Conservation (phyloP, 2,797 vertebrate genomes). For the Spea hammondii region DNA sequence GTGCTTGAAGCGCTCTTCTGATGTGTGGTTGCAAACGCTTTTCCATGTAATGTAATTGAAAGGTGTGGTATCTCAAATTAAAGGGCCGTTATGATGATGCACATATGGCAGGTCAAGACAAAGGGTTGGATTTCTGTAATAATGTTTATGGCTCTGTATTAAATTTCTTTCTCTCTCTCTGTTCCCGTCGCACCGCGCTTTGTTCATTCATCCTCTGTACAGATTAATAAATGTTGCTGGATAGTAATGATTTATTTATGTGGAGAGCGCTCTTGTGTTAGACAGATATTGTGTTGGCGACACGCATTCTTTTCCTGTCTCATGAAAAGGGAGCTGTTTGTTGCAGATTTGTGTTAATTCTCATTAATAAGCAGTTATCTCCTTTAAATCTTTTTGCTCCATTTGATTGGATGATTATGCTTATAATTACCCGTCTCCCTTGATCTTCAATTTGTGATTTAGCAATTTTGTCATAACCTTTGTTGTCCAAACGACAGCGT, state of each 20-base stretch:
- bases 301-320: too few relatives aligned
- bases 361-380: too few relatives aligned
- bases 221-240: not conserved
- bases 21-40: slow-evolving; percentile 36
- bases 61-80: slow-evolving; percentile 26
- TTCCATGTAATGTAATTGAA: slow-evolving; percentile 24
- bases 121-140: slow-evolving; percentile 11
- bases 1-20: slow-evolving; percentile 17
- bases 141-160: not conserved
- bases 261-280: too few relatives aligned
- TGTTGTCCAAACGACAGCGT: too few relatives aligned
- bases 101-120: slow-evolving; percentile 36
- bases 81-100: slow-evolving; percentile 36
- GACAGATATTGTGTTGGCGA: too few relatives aligned
- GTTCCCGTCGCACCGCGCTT: not conserved
- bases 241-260: not conserved
- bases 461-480: too few relatives aligned
- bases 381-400: too few relatives aligned
- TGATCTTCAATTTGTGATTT: too few relatives aligned
- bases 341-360: too few relatives aligned
- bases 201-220: not conserved
- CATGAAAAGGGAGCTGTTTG: too few relatives aligned
- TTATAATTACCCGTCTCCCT: too few relatives aligned
- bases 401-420: too few relatives aligned
- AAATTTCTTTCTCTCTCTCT: slow-evolving; percentile 12